phyloP scores from a whole-genome alignment of 2,113 vertebrate genomes.

The Andinoacara biseriatus region DNA sequence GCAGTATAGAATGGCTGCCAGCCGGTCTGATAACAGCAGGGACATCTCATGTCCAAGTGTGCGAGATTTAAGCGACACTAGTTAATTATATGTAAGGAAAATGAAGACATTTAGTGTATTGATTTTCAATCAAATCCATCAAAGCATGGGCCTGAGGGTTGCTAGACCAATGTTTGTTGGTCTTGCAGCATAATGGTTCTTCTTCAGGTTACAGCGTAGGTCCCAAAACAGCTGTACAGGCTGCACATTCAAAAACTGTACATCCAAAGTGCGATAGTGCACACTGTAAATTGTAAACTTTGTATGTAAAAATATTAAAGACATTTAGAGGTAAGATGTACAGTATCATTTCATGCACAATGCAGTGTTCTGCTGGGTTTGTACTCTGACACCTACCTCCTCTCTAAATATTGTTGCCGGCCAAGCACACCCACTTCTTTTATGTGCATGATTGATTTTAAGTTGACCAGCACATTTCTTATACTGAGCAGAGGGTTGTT shows the following conservation, averaged over 20 bases:
- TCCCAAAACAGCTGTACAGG: background rate
- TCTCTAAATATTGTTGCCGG: background rate
- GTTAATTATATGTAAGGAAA: background rate
- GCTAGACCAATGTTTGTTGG: background rate
- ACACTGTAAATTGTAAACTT: background rate
- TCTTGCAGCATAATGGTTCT: background rate
- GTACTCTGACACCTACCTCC: background rate
- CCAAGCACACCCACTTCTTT: background rate
- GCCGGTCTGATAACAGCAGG: constrained; percentile 44
- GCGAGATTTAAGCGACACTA: constrained; percentile 18
- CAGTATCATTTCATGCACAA: background rate
- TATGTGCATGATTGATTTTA: background rate
- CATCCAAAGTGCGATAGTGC: background rate
- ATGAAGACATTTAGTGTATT: constrained; percentile 13
- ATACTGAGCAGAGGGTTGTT: background rate
- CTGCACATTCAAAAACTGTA: background rate
- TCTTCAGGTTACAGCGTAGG: background rate
- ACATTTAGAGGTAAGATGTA: background rate
- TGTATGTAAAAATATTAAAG: background rate
- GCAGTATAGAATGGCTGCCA: constrained; percentile 39
- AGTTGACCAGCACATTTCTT: background rate
- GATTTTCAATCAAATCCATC: constrained; percentile 40
- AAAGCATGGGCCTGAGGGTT: background rate
- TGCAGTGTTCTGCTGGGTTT: background rate
- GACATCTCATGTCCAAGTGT: constrained; percentile 38